Conservation (phyloP, 2,888 invertebrate genomes). For the Polymixis lichenea region DNA sequence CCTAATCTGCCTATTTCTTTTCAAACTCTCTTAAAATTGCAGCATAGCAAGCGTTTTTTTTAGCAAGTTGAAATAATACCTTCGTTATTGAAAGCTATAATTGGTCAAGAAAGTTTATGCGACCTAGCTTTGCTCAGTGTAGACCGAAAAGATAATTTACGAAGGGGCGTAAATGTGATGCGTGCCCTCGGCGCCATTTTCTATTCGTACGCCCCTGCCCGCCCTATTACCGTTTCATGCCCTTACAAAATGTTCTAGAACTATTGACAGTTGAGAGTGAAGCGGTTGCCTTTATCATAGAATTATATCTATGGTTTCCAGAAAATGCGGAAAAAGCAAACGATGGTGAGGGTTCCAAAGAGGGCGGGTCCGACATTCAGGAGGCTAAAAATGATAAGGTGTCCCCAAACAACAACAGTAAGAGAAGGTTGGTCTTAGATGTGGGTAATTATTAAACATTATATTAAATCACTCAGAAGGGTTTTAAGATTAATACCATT, state of each 20-base stretch:
- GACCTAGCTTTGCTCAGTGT: too few species aligned
- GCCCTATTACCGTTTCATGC: too few species aligned
- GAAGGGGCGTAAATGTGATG: too few species aligned
- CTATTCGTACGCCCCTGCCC: too few species aligned
- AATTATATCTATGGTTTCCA: constrained; percentile 59
- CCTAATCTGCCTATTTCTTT: too few species aligned
- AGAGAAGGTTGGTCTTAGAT: constrained; percentile 80
- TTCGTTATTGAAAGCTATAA: too few species aligned
- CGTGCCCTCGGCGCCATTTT: too few species aligned
- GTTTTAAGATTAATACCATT: neutral
- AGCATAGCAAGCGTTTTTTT: too few species aligned
- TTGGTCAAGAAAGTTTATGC: too few species aligned
- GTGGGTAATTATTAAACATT: constrained; percentile 62
- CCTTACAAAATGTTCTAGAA: neutral
- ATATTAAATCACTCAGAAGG: neutral
- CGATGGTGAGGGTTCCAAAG: constrained; percentile 78
- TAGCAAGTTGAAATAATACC: too few species aligned
- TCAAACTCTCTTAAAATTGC: too few species aligned
- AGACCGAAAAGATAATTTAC: too few species aligned
- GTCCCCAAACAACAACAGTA: constrained; percentile 78
- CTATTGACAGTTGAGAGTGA: neutral
- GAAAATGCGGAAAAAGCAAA: constrained; percentile 78
- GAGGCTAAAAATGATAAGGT: constrained; percentile 79
- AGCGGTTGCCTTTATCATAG: neutral
- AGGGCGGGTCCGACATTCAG: constrained; percentile 66